Conservation (phyloP, 2,113 vertebrate species). For the Xiphias gladius region DNA sequence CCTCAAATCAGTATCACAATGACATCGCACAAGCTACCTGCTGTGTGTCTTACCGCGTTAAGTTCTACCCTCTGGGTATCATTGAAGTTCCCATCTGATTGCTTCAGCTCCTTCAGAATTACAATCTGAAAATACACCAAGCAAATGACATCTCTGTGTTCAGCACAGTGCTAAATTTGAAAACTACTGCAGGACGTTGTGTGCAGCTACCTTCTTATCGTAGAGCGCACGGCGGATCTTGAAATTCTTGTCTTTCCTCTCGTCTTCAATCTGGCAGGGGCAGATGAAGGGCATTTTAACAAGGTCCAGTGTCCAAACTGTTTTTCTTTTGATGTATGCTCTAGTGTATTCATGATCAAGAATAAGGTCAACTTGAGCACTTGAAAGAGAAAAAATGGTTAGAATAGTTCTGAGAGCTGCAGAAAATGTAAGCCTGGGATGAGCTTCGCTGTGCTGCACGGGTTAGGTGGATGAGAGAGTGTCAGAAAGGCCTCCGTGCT, state of each 20-base stretch:
- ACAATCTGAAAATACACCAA: constrained; percentile 85
- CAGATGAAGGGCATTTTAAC: not conserved
- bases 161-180: not conserved
- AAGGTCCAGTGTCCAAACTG: not conserved
- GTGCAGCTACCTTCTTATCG: constrained; percentile 90
- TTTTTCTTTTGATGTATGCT: not conserved
- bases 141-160: not conserved
- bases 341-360: not conserved
- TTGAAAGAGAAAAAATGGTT: too few relatives aligned
- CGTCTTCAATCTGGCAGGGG: constrained; percentile 91
- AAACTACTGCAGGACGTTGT: not conserved
- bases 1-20: not conserved
- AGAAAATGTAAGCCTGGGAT: too few relatives aligned
- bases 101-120: constrained; percentile 92
- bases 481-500: too few relatives aligned
- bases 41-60: constrained; percentile 86
- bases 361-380: too few relatives aligned
- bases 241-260: constrained; percentile 85
- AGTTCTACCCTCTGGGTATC: constrained; percentile 93
- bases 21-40: not conserved
- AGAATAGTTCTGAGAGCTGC: too few relatives aligned
- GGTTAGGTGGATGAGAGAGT: not conserved
- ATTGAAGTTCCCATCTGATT: constrained; percentile 91
- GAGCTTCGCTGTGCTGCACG: not conserved
- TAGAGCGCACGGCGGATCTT: constrained; percentile 90